Conservation (phyloP, 2,113 vertebrate genomes). For the Axis porcinus region DNA sequence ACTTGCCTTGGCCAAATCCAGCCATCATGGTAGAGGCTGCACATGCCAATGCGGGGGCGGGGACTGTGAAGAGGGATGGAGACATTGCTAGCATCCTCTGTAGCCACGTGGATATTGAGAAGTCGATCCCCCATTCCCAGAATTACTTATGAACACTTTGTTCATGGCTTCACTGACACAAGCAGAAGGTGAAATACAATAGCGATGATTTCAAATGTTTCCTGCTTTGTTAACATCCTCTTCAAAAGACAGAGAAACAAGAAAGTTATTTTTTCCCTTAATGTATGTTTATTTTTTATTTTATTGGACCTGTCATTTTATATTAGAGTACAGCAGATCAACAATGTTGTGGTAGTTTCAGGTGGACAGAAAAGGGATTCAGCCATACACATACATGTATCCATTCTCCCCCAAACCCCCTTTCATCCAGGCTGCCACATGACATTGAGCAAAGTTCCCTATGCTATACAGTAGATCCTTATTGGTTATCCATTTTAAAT, state of each 20-base stretch:
- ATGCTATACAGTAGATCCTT: too few species aligned
- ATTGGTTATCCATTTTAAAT: too few species aligned
- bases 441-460: too few species aligned
- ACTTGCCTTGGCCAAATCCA: too few species aligned
- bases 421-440: too few species aligned
- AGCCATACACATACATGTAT: too few species aligned
- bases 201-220: background rate
- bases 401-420: too few species aligned
- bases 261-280: conserved; percentile 32
- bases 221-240: background rate
- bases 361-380: background rate
- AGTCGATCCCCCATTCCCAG: background rate
- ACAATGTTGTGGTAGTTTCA: background rate
- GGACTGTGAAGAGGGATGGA: background rate
- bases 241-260: conserved; percentile 3
- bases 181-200: background rate
- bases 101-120: background rate
- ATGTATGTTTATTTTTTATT: background rate
- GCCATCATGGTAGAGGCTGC: too few species aligned
- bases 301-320: background rate
- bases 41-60: too few species aligned
- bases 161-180: background rate
- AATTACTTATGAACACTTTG: background rate
- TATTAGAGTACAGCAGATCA: background rate
- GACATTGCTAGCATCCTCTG: background rate